phyloP scores from a whole-genome alignment of 2,888 invertebrate genomes.

The Pammene fasciana region DNA sequence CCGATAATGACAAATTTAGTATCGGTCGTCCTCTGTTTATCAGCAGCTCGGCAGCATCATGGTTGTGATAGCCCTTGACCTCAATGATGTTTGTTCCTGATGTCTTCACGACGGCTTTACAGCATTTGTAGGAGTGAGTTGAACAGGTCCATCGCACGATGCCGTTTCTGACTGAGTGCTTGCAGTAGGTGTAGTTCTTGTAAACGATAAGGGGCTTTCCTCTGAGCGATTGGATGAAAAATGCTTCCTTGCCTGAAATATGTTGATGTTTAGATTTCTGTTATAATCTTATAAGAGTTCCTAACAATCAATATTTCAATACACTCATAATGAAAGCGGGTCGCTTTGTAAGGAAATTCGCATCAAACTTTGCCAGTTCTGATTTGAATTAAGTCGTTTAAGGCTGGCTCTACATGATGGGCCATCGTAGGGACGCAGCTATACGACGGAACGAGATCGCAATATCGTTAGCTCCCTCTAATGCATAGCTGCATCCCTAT shows the following conservation, averaged over 20 bases:
- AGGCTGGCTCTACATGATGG: no score
- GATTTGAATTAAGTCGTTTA: no score
- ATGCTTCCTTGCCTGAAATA: conserved; percentile 55
- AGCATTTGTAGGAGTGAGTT: conserved; percentile 75
- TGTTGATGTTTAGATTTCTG: conserved; percentile 7
- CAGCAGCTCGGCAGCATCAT: conserved; percentile 67
- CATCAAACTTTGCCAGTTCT: no score
- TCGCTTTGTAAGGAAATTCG: no score
- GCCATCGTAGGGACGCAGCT: no score
- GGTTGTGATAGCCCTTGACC: conserved; percentile 71
- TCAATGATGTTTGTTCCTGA: conserved; percentile 65
- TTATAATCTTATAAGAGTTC: not conserved
- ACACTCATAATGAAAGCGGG: no score
- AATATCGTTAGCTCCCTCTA: no score
- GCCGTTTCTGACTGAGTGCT: conserved; percentile 66
- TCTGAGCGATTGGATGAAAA: conserved; percentile 70
- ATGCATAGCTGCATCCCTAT: no score
- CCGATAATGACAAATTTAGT: conserved; percentile 43
- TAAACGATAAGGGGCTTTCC: conserved; percentile 71
- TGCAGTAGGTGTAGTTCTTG: conserved; percentile 73
- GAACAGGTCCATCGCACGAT: conserved; percentile 75
- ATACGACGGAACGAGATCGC: no score
- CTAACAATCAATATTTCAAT: no score
- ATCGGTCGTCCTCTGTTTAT: conserved; percentile 59
- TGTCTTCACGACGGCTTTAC: conserved; percentile 76